Evolutionary conservation across 2,797 vertebrate species (phyloP).

Genomic region (Nannoperca australis): DNA sequence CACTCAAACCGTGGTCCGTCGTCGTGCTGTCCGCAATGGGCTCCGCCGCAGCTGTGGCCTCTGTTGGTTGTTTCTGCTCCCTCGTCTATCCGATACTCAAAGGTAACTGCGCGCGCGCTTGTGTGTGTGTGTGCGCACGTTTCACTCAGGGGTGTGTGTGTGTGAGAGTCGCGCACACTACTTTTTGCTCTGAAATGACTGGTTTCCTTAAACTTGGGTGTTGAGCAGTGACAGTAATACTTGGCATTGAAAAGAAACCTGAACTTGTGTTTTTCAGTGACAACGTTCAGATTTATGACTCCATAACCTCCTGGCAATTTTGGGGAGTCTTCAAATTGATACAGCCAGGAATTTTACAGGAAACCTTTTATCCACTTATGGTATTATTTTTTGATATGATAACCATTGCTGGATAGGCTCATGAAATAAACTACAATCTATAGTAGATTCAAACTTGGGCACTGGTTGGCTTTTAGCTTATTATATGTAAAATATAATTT

Average conservation of each 20-base stretch:
- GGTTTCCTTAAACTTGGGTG: not conserved
- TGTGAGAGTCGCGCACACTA: not conserved
- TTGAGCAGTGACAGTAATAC: too few species aligned
- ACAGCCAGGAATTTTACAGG: not conserved
- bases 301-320: not conserved
- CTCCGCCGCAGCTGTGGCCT: conserved; percentile 60
- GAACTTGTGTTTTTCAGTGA: too few species aligned
- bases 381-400: not conserved
- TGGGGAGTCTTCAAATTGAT: not conserved
- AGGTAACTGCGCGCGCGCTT: conserved; percentile 67
- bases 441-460: too few species aligned
- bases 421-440: not conserved
- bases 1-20: conserved; percentile 53
- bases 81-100: conserved; percentile 81
- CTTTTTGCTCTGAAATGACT: not conserved
- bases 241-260: too few species aligned
- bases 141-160: not conserved
- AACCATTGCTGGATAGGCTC: not conserved
- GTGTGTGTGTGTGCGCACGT: not conserved
- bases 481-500: not conserved
- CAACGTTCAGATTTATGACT: too few species aligned
- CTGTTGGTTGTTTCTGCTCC: conserved; percentile 72
- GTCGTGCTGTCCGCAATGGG: conserved; percentile 68
- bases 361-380: not conserved
- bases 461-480: too few species aligned